These are phyloP conservation scores for Leptonema lineaticorne DNA, from an alignment of 1,140 invertebrate species.

Conservation along the genomic window DNA sequence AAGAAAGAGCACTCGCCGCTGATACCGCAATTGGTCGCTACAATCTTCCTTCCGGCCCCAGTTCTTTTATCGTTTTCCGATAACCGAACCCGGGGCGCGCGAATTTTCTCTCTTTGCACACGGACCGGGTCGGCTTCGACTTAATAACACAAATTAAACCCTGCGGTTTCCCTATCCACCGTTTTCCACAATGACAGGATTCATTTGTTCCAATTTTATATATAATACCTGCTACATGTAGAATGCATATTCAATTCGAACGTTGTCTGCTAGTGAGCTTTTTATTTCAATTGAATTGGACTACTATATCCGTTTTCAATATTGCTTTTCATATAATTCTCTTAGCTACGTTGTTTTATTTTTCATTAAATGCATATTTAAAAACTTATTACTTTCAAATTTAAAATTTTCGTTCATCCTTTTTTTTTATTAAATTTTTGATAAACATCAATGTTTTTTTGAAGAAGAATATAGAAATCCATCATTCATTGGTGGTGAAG, in stretches of 20 bases:
- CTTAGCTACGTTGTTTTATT: no score
- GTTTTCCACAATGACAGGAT: not conserved
- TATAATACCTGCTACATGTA: not conserved
- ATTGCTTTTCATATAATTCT: no score
- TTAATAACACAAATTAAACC: slow-evolving; percentile 25
- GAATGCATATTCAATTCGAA: no score
- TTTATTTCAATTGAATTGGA: slow-evolving; percentile 1
- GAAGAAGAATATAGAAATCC: no score
- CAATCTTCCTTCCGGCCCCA: slow-evolving; percentile 14
- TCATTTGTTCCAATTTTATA: not conserved
- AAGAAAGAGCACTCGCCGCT: slow-evolving; percentile 9
- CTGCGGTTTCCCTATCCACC: not conserved
- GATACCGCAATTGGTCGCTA: slow-evolving; percentile 17
- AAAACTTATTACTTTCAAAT: no score
- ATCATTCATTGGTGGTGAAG: no score
- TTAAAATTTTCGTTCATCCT: no score
- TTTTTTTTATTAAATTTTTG: no score
- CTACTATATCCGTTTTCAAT: not conserved
- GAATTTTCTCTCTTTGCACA: no score
- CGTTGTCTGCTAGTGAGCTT: no score
- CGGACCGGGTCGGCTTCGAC: not conserved
- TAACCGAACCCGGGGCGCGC: slow-evolving; percentile 4
- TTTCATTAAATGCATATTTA: no score
- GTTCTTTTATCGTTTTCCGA: slow-evolving; percentile 25
- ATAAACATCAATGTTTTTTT: no score